phyloP scores from a whole-genome alignment of 1,140 invertebrate species.

The Pissodes strobi region DNA sequence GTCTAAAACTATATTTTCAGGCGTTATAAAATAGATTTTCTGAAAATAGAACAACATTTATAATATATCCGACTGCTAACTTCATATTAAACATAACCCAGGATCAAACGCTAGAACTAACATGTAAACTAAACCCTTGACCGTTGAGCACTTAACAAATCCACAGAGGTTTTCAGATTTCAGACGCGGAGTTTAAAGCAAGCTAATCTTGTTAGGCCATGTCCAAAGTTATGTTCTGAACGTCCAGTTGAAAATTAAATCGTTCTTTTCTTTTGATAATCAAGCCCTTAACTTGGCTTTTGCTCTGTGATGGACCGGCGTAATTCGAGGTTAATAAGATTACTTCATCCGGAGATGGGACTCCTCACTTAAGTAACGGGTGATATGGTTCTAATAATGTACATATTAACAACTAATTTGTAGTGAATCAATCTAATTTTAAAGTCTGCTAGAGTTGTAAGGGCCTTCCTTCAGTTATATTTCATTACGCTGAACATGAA shows the following conservation, averaged over 20 bases:
- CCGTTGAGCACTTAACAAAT: conserved; percentile 31
- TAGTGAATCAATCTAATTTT: too few species aligned
- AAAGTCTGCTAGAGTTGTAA: too few species aligned
- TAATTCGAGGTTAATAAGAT: conserved; percentile 25
- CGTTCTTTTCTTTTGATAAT: conserved; percentile 55
- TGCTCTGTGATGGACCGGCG: conserved; percentile 32
- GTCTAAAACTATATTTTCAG: too few species aligned
- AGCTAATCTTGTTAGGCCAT: conserved; percentile 41
- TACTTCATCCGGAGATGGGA: conserved; percentile 8
- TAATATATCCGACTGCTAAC: too few species aligned
- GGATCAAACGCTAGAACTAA: neutral
- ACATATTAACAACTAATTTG: too few species aligned
- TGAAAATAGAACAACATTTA: too few species aligned
- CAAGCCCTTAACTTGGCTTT: conserved; percentile 50
- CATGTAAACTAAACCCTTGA: conserved; percentile 10
- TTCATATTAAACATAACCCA: too few species aligned
- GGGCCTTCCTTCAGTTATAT: too few species aligned
- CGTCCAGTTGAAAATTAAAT: conserved; percentile 49
- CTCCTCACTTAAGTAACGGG: neutral
- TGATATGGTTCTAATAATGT: conserved; percentile 1
- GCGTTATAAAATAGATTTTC: too few species aligned
- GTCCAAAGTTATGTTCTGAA: conserved; percentile 44
- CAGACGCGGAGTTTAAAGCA: conserved; percentile 38
- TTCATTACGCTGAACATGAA: too few species aligned
- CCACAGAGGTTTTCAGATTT: conserved; percentile 47